A percentile compares a stretch with the other conserved stretches of the same genome.
phyloP scores from a whole-genome alignment of 1,140 invertebrate species.

The Neuroterus valhalla region DNA sequence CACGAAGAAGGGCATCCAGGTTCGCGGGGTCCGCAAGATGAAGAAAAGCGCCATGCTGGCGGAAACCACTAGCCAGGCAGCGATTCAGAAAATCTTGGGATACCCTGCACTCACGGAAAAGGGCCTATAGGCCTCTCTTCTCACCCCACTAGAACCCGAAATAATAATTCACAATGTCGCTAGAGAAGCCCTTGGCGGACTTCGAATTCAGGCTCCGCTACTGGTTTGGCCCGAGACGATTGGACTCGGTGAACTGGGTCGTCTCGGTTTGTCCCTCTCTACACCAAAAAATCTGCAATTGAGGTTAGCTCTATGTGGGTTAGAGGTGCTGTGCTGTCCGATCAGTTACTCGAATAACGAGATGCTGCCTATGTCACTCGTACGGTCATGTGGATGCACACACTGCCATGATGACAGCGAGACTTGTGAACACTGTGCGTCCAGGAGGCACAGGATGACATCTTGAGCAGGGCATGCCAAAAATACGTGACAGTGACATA shows the following conservation, averaged over 20 bases:
- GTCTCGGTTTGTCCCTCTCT: background rate
- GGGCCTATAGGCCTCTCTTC: no score
- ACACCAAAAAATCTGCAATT: background rate
- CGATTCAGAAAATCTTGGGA: no score
- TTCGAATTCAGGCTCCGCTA: background rate
- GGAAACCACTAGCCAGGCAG: no score
- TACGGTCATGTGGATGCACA: background rate
- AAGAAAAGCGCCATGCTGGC: background rate
- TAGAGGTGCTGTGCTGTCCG: slow-evolving; percentile 5
- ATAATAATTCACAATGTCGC: no score
- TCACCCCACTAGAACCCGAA: no score
- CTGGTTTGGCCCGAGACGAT: background rate
- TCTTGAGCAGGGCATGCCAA: background rate
- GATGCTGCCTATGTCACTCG: background rate
- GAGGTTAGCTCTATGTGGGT: background rate
- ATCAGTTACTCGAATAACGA: background rate
- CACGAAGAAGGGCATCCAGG: background rate
- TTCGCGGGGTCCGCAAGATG: background rate
- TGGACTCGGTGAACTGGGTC: background rate
- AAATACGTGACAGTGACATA: no score
- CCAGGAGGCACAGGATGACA: background rate
- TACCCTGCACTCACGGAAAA: no score
- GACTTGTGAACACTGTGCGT: background rate
- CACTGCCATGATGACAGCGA: background rate
- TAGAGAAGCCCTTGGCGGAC: background rate